Evolutionary conservation across 2,113 vertebrate species (phyloP).

Genomic region (Otocyon megalotis): DNA sequence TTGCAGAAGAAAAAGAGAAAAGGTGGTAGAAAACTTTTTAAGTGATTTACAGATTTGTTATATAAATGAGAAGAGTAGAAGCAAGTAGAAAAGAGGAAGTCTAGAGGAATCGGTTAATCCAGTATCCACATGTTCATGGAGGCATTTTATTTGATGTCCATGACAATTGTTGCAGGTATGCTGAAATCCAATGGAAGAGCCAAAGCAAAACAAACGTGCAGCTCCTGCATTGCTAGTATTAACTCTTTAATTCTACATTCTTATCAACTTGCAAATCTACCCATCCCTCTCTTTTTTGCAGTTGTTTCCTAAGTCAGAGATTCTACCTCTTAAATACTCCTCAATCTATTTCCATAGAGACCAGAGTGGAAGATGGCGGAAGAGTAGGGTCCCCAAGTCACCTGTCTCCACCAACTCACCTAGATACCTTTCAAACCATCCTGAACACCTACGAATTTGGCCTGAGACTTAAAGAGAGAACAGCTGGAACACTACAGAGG

Average conservation of each 20-base stretch:
- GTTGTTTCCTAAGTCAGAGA: neutral
- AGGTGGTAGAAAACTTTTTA: neutral
- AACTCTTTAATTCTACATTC: conserved; percentile 13
- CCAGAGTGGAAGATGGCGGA: neutral
- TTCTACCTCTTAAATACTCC: conserved; percentile 7
- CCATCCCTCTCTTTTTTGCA: neutral
- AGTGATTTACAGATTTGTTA: neutral
- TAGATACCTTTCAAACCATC: too few species aligned
- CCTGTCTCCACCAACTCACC: too few species aligned
- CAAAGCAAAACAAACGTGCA: conserved; percentile 34
- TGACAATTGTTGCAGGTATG: neutral
- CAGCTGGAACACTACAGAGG: too few species aligned
- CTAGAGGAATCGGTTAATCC: neutral
- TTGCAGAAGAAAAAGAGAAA: neutral
- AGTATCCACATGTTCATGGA: neutral
- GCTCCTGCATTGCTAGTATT: neutral
- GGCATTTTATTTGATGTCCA: conserved; percentile 12
- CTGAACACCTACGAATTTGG: too few species aligned
- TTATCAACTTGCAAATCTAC: neutral
- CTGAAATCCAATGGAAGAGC: neutral
- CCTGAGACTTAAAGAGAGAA: too few species aligned
- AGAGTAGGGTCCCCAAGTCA: too few species aligned
- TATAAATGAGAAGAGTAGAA: neutral
- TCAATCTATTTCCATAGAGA: conserved; percentile 32
- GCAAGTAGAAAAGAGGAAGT: neutral